Evolutionary conservation across 2,113 vertebrate species (phyloP).

Genomic region (Verasper variegatus): DNA sequence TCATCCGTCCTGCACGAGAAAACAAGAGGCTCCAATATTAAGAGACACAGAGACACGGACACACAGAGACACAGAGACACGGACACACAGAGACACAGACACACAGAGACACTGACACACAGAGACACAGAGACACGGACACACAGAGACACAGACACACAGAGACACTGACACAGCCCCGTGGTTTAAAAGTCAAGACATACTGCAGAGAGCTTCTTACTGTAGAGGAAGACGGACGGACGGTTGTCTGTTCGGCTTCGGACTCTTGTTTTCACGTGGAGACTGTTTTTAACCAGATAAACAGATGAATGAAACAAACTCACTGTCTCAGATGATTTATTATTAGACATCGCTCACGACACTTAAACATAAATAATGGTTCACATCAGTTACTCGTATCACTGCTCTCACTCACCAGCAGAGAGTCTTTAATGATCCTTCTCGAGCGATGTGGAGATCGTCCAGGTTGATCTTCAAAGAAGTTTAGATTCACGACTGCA

Average conservation of each 20-base stretch:
- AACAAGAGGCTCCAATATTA: background rate
- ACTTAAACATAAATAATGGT: background rate
- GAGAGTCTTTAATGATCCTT: conserved; percentile 58
- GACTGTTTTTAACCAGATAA: conserved; percentile 12
- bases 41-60: too few relatives aligned
- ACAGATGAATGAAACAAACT: background rate
- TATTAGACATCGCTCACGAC: background rate
- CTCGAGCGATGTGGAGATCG: conserved; percentile 82
- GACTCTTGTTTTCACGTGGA: conserved; percentile 29
- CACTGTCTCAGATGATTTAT: too few relatives aligned
- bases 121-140: background rate
- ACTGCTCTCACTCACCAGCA: conserved; percentile 24
- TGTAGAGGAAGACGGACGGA: background rate
- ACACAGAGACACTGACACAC: background rate
- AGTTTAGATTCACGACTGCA: conserved; percentile 73
- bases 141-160: too few relatives aligned
- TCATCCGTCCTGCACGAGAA: conserved; percentile 2
- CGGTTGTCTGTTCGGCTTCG: background rate
- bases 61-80: too few relatives aligned
- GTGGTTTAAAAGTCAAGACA: too few relatives aligned
- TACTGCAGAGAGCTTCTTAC: conserved; percentile 41
- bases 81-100: too few relatives aligned
- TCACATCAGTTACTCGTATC: background rate
- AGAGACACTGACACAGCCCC: too few relatives aligned
- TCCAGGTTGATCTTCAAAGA: conserved; percentile 79